Base-by-base conservation (phyloP, 2,888 invertebrate species). In the Thera britannica region DNA sequence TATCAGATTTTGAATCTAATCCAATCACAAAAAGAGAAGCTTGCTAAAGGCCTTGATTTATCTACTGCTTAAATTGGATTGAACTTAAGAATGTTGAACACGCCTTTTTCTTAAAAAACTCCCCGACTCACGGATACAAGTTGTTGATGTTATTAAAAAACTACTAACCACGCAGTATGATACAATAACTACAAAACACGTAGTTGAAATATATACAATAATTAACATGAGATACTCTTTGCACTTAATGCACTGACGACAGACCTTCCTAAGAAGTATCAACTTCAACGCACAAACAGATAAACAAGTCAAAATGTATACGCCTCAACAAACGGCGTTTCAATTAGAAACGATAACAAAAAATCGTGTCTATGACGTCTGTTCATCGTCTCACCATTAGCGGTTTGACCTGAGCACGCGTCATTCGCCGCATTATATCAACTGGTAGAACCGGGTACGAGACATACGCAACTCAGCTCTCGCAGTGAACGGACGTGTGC, bases 401-500 rank as follows among this genome's bases (percentile, higher is more conserved):
- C 77, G 74, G 75, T 75, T 80, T 84, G 85, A 88, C 86, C 84
- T 77, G 75, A 82, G 75, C 77, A 48, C 71, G 72, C 79, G 78
- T 77, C 78, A 75, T 59, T 67, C 58, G 62, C 66, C 72, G 60
- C 67, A 77, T 86, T 70, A 87, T 88, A 89, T 80, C 84, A 82
- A 83, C 72, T 75, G 80, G 81, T 74, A 78, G 80, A 78, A 75
- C 76, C 75, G 56, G 71, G 74, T 82, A 81, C 67, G 81, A 63
- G 70, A 77, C 72, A 83, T 74, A 77, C 84, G 72, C 75, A 65
- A 76, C 62, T 65, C 71, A 58, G 71, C 77, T 69, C 75, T 87
- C 77, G 59, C 48, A 67, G 77, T 67, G 77, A 78, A 73, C 81
- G 76, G 77, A 86, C 90, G 88, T 80, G 72, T 79, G 71, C 6